Base-by-base conservation (phyloP, 2,113 vertebrate genomes). In the Peromyscus polionotus region DNA sequence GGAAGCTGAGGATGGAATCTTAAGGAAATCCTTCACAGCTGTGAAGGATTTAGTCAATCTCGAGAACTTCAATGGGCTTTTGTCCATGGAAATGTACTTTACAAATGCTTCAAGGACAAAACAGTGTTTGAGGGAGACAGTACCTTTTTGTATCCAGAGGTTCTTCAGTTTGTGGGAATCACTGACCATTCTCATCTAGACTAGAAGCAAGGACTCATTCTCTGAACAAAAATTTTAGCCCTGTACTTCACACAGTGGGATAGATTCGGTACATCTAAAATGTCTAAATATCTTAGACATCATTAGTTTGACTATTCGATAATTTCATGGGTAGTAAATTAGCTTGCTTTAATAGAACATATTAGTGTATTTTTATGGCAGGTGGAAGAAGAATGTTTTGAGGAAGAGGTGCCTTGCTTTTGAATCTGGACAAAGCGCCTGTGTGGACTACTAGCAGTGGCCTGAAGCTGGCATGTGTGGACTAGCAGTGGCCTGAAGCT, bases 311-410 rank as follows among this genome's bases (percentile, higher is more conserved):
- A 59, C 20, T 65, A 51, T 51, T 9, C 77, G 67, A 59, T 24
- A 72, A 31, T 80, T 94, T 94, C 79, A 26, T 93, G 51, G 70
- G 19, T n/a, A 79, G 45, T 73, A 12, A 65, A 81, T 12, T 80
- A 79, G 80, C 28, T 96, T 88, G 7, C 77, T 96, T 42, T 95
- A 68, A 85, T 93, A 67, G 79, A 81, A 88, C 33, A 7, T 75
- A 63, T 91, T 45, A 10, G 77, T 48, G 17, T 57, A 42, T 88
- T 88, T 96, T 33, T 95, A 42, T 95, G 72, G 88, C n/a, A 88
- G 84, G 59, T 48, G 59, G 45, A 93, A 94, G 20, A 33, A 61
- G 72, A 80, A 61, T 57, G 36, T 90, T 54, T 81, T 96, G 12
- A 93, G 48, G 24, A 89, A 94, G 45, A 90, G 3, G 28, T 91